These are phyloP conservation scores for Lordiphosa clarofinis DNA, from an alignment of 1,140 invertebrate species.

Conservation along the genomic window DNA sequence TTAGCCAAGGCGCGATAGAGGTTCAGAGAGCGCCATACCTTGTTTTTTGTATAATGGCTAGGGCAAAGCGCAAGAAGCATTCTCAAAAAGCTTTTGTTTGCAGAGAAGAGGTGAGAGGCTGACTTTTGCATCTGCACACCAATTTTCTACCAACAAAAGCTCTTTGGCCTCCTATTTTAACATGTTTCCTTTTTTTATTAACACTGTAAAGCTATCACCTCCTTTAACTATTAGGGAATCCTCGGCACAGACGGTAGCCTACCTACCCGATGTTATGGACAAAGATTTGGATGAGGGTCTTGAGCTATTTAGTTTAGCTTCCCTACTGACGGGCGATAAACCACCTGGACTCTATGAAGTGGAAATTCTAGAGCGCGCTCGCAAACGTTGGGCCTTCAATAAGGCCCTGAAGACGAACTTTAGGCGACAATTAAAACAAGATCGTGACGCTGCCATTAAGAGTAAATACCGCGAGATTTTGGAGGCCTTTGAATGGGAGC, in stretches of 20 bases:
- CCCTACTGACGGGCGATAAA: conserved; percentile 43
- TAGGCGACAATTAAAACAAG: conserved; percentile 18
- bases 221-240: conserved; percentile 80
- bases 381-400: conserved; percentile 70
- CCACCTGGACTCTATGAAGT: conserved; percentile 70
- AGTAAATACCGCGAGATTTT: conserved; percentile 37
- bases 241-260: conserved; percentile 87
- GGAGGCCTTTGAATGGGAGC: conserved; percentile 77
- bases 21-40: no score
- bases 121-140: no score
- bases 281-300: conserved; percentile 35
- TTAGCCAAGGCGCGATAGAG: no score
- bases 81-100: no score
- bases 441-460: conserved; percentile 25
- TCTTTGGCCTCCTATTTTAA: background rate
- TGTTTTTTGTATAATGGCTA: no score
- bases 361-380: conserved; percentile 64
- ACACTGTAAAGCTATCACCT: no score
- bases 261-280: conserved; percentile 81
- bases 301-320: conserved; percentile 61
- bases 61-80: no score
- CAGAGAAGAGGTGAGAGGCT: no score
- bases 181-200: no score
- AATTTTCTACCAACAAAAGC: background rate
- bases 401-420: conserved; percentile 51